phyloP scores from a whole-genome alignment of 2,797 vertebrate species.

The Brotogeris chrysoptera region DNA sequence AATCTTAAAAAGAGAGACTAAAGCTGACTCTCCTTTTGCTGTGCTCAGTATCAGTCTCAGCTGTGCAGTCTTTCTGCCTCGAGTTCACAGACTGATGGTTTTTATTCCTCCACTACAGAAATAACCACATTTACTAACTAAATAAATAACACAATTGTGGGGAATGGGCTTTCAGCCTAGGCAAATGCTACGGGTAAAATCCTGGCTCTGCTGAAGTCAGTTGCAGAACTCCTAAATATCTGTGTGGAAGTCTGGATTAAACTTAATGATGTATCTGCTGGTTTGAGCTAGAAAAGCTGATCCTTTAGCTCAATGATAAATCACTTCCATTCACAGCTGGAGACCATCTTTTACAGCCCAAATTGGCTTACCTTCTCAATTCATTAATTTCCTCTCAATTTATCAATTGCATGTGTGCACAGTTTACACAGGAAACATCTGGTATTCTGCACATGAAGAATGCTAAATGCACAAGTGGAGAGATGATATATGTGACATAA shows the following conservation, averaged over 20 bases:
- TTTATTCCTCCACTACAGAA: constrained; percentile 14
- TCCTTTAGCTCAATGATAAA: constrained; percentile 64
- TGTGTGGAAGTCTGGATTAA: constrained; percentile 64
- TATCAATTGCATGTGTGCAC: constrained; percentile 57
- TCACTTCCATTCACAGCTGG: constrained; percentile 67
- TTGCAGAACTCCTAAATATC: constrained; percentile 26
- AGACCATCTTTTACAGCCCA: constrained; percentile 1
- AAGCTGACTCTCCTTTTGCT: background rate
- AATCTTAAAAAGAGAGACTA: background rate
- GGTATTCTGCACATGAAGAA: constrained; percentile 33
- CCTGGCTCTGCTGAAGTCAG: constrained; percentile 33
- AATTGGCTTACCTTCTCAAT: constrained; percentile 64
- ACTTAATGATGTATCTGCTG: constrained; percentile 52
- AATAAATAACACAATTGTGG: background rate
- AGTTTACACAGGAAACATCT: constrained; percentile 62
- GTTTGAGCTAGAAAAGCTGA: constrained; percentile 63
- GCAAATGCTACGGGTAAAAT: constrained; percentile 35
- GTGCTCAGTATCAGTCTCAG: background rate
- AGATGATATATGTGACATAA: constrained; percentile 9
- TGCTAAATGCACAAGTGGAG: background rate
- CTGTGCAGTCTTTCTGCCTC: background rate
- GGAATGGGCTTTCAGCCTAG: constrained; percentile 35
- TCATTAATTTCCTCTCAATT: constrained; percentile 66
- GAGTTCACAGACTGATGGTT: background rate
- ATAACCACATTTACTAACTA: background rate